Evolutionary conservation across 2,888 invertebrate species (phyloP).

Genomic region (Drosophila kuntzei): DNA sequence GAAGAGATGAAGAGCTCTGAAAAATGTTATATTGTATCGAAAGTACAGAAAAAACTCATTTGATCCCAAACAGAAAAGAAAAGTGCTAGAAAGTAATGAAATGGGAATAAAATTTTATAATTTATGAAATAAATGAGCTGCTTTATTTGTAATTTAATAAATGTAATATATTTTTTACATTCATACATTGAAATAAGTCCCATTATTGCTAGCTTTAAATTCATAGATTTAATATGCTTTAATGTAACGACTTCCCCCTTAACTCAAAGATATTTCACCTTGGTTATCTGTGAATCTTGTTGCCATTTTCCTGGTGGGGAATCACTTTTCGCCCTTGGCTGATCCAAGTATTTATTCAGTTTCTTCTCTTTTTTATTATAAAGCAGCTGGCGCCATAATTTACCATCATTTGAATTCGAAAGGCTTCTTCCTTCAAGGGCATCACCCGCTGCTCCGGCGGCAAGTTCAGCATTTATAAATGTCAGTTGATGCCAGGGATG

Average conservation of each 20-base stretch:
- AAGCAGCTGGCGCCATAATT: conserved; percentile 50
- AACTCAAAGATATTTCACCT: conserved; percentile 19
- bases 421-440: conserved; percentile 56
- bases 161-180: no score
- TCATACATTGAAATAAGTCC: no score
- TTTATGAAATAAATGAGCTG: no score
- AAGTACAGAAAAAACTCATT: no score
- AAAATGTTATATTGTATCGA: no score
- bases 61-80: no score
- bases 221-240: neutral
- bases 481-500: conserved; percentile 25
- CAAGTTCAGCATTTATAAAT: conserved; percentile 55
- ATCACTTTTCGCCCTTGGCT: conserved; percentile 18
- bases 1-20: no score
- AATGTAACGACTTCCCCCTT: neutral
- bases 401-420: conserved; percentile 35
- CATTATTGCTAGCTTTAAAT: no score
- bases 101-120: no score
- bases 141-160: no score
- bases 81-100: no score
- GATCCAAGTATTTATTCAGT: conserved; percentile 31
- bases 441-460: conserved; percentile 25
- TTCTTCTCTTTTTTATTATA: conserved; percentile 14
- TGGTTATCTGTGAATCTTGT: conserved; percentile 9
- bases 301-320: conserved; percentile 1